phyloP scores from a whole-genome alignment of 1,140 invertebrate species.

The Euborellia annulipes region DNA sequence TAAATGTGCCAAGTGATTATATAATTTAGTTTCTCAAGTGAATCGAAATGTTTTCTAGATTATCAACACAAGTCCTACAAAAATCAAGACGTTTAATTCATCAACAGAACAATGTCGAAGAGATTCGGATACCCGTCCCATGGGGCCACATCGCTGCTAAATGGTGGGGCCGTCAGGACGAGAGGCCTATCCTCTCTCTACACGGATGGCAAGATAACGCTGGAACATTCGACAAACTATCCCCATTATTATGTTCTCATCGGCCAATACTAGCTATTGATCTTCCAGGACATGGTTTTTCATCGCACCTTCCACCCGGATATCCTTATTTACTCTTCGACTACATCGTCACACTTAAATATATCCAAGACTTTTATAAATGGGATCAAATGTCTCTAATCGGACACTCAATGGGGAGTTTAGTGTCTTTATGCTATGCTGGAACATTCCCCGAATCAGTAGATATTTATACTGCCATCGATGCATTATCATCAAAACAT shows the following conservation, averaged over 20 bases:
- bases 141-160: slow-evolving; percentile 51
- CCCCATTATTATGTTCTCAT: slow-evolving; percentile 39
- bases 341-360: slow-evolving; percentile 34
- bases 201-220: slow-evolving; percentile 56
- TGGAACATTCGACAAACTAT: slow-evolving; percentile 50
- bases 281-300: slow-evolving; percentile 54
- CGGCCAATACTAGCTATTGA: slow-evolving; percentile 44
- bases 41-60: slow-evolving; percentile 9
- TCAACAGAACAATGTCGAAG: slow-evolving; percentile 17
- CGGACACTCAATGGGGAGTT: slow-evolving; percentile 48
- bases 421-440: slow-evolving; percentile 37
- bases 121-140: slow-evolving; percentile 44
- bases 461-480: slow-evolving; percentile 22
- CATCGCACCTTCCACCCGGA: slow-evolving; percentile 45
- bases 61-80: not conserved
- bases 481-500: too few species aligned
- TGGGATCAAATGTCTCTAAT: slow-evolving; percentile 54
- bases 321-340: slow-evolving; percentile 40
- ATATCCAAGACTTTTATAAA: slow-evolving; percentile 42
- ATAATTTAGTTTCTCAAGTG: too few species aligned
- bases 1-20: too few species aligned
- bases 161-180: slow-evolving; percentile 44
- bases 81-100: too few species aligned
- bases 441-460: slow-evolving; percentile 38
- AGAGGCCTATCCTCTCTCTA: slow-evolving; percentile 45